Evolutionary conservation across 1,140 invertebrate species (phyloP).

Genomic region (Danaus plexippus): DNA sequence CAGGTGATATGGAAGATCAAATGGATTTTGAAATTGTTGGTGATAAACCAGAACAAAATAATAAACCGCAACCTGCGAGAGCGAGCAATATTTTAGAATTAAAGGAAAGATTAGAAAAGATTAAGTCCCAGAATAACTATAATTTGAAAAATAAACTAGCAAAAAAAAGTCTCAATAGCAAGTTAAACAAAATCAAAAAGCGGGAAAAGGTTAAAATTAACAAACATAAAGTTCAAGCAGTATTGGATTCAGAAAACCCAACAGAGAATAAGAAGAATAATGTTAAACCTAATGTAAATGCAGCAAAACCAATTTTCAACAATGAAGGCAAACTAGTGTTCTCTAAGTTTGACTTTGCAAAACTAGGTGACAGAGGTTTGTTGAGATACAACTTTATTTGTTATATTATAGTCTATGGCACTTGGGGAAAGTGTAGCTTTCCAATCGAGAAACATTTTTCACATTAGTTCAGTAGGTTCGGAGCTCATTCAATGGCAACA

Average conservation of each 20-base stretch:
- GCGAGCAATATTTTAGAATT: conserved; percentile 51
- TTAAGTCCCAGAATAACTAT: conserved; percentile 56
- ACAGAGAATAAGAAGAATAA: conserved; percentile 19
- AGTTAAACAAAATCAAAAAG: conserved; percentile 60
- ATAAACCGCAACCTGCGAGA: conserved; percentile 36
- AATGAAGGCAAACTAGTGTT: conserved; percentile 86
- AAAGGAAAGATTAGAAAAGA: conserved; percentile 57
- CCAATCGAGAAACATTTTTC: no score
- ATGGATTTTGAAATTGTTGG: conserved; percentile 49
- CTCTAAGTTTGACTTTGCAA: conserved; percentile 86
- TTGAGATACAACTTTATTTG: background rate
- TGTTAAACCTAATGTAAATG: conserved; percentile 39
- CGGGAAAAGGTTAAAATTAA: conserved; percentile 41
- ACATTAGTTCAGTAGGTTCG: no score
- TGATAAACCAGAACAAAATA: conserved; percentile 23
- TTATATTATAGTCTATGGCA: no score
- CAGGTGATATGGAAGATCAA: conserved; percentile 41
- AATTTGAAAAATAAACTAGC: conserved; percentile 58
- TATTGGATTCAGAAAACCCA: conserved; percentile 13
- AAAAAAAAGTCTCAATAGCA: conserved; percentile 60
- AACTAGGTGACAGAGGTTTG: conserved; percentile 47
- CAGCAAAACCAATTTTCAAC: conserved; percentile 80
- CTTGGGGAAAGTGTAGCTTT: no score
- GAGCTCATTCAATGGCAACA: no score
- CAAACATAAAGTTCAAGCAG: conserved; percentile 39